phyloP scores from a whole-genome alignment of 2,888 invertebrate species.

The Gibbula magus region DNA sequence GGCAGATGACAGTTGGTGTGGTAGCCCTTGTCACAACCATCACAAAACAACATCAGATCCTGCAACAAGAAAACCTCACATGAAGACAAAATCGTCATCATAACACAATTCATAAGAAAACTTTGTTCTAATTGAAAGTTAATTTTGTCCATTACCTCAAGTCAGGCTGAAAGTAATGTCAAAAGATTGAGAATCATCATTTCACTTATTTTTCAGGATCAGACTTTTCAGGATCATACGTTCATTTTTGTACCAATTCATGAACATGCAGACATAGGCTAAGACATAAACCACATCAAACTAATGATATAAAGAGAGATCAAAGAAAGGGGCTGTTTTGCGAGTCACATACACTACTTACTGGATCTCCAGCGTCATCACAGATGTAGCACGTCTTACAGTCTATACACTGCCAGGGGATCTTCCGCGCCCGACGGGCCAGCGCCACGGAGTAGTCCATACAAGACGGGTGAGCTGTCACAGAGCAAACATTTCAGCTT shows the following conservation, averaged over 20 bases:
- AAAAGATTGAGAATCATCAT: too few relatives aligned
- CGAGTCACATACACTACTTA: conserved; percentile 52
- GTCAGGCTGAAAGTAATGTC: too few relatives aligned
- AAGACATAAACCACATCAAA: neutral
- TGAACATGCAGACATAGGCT: too few relatives aligned
- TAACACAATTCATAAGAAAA: too few relatives aligned
- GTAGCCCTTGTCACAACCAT: conserved; percentile 89
- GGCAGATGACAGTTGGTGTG: conserved; percentile 89
- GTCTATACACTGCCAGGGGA: conserved; percentile 89
- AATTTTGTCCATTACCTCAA: too few relatives aligned
- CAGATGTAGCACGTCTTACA: conserved; percentile 91
- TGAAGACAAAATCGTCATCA: too few relatives aligned
- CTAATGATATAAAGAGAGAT: neutral
- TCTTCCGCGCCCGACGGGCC: conserved; percentile 71
- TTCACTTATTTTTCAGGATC: too few relatives aligned
- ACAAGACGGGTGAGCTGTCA: conserved; percentile 77
- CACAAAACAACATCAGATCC: conserved; percentile 86
- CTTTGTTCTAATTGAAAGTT: too few relatives aligned
- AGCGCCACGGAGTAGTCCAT: conserved; percentile 76
- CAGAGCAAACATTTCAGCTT: too few relatives aligned
- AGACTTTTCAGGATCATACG: too few relatives aligned
- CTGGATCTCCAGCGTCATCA: conserved; percentile 80
- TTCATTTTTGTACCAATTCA: too few relatives aligned
- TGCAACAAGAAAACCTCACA: conserved; percentile 71
- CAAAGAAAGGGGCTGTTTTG: neutral